Conservation (phyloP, 2,113 vertebrate genomes). For the Odocoileus virginianus region DNA sequence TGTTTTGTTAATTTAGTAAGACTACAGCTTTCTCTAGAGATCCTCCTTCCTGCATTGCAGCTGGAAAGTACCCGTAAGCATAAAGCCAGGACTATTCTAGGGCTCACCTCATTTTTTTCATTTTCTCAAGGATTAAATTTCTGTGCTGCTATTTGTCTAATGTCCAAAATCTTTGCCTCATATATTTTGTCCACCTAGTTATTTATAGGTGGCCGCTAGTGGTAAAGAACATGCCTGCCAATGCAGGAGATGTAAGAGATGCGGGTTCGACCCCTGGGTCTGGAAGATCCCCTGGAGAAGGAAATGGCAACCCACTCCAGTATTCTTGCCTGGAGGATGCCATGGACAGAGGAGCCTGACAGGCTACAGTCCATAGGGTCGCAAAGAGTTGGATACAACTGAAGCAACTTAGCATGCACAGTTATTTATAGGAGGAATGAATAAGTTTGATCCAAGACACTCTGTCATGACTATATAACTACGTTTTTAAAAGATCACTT, state of each 20-base stretch:
- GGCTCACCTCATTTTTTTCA: not conserved
- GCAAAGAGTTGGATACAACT: not conserved
- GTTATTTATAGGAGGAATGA: not conserved
- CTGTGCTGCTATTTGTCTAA: not conserved
- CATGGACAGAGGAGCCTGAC: not conserved
- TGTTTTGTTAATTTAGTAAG: not conserved
- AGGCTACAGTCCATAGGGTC: not conserved
- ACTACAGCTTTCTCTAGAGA: not conserved
- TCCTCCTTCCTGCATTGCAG: not conserved
- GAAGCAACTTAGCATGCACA: not conserved
- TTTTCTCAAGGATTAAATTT: not conserved
- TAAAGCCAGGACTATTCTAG: not conserved
- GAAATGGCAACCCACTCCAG: not conserved
- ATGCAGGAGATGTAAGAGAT: not conserved
- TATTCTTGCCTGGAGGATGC: not conserved
- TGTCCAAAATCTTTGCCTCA: not conserved
- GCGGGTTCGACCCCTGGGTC: not conserved
- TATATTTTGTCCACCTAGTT: not conserved
- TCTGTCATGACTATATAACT: not conserved
- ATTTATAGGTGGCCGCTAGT: not conserved
- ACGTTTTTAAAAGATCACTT: not conserved
- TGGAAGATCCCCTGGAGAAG: not conserved
- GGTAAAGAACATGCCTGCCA: not conserved
- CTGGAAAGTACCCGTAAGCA: not conserved
- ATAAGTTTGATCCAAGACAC: not conserved